Percentiles rank a stretch among this genome's conserved stretches.
Conservation (phyloP, 35 echinoderm and acorn worm species). For the Hemicentrotus pulcherrimus region DNA sequence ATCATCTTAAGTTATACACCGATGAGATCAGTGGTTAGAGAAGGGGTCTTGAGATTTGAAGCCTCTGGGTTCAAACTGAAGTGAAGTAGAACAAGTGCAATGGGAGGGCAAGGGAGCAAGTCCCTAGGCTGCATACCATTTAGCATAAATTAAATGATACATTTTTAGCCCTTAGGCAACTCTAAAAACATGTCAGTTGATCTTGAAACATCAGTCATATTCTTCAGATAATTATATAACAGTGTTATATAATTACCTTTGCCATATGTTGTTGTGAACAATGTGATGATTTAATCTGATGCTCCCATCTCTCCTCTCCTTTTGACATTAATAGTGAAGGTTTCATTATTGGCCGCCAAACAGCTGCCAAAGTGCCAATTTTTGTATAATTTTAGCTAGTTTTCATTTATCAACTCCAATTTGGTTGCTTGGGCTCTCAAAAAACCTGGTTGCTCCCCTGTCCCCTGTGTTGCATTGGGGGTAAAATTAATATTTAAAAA, state of each 20-base stretch:
- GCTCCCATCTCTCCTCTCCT: not conserved
- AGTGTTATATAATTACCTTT: not conserved
- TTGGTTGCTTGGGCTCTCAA: not conserved
- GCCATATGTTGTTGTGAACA: not conserved
- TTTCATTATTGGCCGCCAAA: not conserved
- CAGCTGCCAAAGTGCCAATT: not conserved
- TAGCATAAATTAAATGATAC: too few species aligned
- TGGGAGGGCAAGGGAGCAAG: too few species aligned
- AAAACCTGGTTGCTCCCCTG: not conserved
- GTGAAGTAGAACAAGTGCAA: too few species aligned
- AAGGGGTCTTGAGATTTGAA: too few species aligned
- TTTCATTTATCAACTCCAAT: not conserved
- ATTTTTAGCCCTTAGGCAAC: too few species aligned
- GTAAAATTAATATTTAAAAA: not conserved
- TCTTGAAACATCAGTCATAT: not conserved
- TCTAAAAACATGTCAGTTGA: not conserved
- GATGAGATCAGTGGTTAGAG: too few species aligned
- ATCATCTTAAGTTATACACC: too few species aligned
- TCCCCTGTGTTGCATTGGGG: not conserved
- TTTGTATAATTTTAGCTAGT: not conserved
- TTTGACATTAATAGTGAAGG: not conserved
- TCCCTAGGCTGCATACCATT: not conserved
- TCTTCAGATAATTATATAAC: not conserved
- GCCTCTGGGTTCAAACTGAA: too few species aligned
- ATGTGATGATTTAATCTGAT: not conserved